Base-by-base conservation (phyloP, 2,797 vertebrate genomes). In the Hypotaenidia okinawae region DNA sequence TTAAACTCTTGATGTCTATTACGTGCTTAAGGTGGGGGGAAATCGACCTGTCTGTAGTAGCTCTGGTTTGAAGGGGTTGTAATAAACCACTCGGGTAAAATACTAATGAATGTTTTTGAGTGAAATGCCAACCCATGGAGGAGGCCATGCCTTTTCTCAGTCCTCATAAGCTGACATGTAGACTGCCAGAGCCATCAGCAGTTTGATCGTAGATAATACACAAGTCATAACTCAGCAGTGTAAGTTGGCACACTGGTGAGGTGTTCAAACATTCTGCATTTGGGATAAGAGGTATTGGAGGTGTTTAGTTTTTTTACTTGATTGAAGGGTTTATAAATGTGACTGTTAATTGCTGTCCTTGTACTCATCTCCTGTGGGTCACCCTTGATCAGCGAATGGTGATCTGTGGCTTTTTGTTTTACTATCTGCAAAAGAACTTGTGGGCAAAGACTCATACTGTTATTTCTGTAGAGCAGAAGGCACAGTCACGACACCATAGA, bases 401-500 rank as follows among this genome's bases (percentile, higher is more conserved):
- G 57, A 61, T 58, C 33, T 5, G 70, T 80, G 84, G 45, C 43
- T 87, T 55, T 11, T 39, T 72, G 62, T 35, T 89, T 25, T 69
- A 47, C 35, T 32, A 1, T 39, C 13, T 51, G 33, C 52, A 35
- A 8, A n/a, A 75, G 41, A 55, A 72, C 37, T 74, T 89, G 25
- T 32, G 61, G 64, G 74, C n/a, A 33, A 49, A 49, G 74, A 12
- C 57, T 73, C 24, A 4, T 77, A 15, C 17, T 89, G 68, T n/a
- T 76, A 57, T 41, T 96, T 86, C 62, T 82, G 76, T 87, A 75
- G 84, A 95, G 88, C 81, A 87, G 68, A 30, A 87, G 75, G 84
- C 66, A 73, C 41, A 74, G 85, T 94, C 86, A 51, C 7, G 54
- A 73, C 75, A 83, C 70, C 0, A 0, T 67, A 47, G 74, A 89